Evolutionary conservation across 2,888 invertebrate species (phyloP).

Genomic region (Dynastes maya): DNA sequence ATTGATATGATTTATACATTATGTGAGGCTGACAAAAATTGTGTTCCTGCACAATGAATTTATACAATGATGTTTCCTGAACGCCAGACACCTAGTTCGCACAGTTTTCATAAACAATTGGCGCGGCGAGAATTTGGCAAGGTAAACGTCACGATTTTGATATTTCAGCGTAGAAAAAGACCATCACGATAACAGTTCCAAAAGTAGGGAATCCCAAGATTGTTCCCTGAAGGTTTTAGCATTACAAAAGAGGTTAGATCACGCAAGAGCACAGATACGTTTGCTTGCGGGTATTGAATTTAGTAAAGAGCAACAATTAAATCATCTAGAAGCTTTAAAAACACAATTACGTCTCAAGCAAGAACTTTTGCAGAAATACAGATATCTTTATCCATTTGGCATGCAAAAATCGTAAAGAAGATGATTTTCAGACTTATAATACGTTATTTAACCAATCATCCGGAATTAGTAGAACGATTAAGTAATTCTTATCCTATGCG

Average conservation of each 20-base stretch:
- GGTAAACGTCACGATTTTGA: not conserved
- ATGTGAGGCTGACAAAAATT: no score
- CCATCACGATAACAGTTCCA: constrained; percentile 87
- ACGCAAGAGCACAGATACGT: constrained; percentile 87
- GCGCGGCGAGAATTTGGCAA: constrained; percentile 29
- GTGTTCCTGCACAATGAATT: no score
- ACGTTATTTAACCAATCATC: constrained; percentile 84
- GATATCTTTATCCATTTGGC: constrained; percentile 87
- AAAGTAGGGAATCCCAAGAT: constrained; percentile 88
- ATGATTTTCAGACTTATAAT: constrained; percentile 84
- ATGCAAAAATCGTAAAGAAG: constrained; percentile 73
- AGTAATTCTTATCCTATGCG: constrained; percentile 90
- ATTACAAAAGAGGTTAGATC: constrained; percentile 89
- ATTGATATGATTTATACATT: no score
- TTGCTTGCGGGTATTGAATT: constrained; percentile 90
- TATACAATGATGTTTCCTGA: no score
- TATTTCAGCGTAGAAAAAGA: constrained; percentile 89
- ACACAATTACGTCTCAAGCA: constrained; percentile 90
- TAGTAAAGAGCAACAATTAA: constrained; percentile 93
- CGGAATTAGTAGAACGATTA: constrained; percentile 82
- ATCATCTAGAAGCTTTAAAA: constrained; percentile 88
- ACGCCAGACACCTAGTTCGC: no score
- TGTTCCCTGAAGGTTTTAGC: constrained; percentile 87
- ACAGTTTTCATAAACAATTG: no score
- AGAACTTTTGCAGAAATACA: constrained; percentile 91